A percentile compares a stretch with the other conserved stretches of the same genome.
phyloP scores from a whole-genome alignment of 2,888 invertebrate genomes.

The Syritta pipiens region DNA sequence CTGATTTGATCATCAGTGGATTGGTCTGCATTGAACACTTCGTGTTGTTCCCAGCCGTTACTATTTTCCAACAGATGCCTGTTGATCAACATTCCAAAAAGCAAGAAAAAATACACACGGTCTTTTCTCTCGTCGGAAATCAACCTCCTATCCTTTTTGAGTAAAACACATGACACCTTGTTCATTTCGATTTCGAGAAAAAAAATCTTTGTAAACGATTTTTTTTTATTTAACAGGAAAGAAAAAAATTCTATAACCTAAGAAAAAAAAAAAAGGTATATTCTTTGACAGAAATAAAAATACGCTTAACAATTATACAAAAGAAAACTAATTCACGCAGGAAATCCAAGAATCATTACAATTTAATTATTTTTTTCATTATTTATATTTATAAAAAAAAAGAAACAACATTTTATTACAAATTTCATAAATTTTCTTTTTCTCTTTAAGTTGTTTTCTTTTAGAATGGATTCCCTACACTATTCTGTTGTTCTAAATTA shows the following conservation, averaged over 20 bases:
- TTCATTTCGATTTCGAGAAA: neutral
- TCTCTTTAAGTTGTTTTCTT: conserved; percentile 37
- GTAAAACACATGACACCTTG: neutral
- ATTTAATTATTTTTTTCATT: conserved; percentile 39
- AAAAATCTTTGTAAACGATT: conserved; percentile 1
- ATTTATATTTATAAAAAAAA: conserved; percentile 33
- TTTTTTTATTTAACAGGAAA: conserved; percentile 34
- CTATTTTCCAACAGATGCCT: too few relatives aligned
- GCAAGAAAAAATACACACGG: too few relatives aligned
- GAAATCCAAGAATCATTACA: conserved; percentile 27
- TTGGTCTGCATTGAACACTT: too few relatives aligned
- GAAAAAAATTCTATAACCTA: conserved; percentile 11
- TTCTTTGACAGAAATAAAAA: conserved; percentile 12
- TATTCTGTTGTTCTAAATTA: conserved; percentile 29
- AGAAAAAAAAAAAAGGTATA: neutral
- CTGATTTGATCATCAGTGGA: too few relatives aligned
- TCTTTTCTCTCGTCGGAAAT: too few relatives aligned
- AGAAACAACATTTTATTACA: conserved; percentile 42
- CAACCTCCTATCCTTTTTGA: too few relatives aligned
- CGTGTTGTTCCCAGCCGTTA: too few relatives aligned
- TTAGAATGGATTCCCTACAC: conserved; percentile 47
- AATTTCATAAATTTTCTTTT: too few relatives aligned
- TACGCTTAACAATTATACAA: conserved; percentile 37
- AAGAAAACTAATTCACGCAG: conserved; percentile 4
- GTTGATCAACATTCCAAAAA: too few relatives aligned